Conservation (phyloP, 2,113 vertebrate species). For the Artemisiospiza belli region DNA sequence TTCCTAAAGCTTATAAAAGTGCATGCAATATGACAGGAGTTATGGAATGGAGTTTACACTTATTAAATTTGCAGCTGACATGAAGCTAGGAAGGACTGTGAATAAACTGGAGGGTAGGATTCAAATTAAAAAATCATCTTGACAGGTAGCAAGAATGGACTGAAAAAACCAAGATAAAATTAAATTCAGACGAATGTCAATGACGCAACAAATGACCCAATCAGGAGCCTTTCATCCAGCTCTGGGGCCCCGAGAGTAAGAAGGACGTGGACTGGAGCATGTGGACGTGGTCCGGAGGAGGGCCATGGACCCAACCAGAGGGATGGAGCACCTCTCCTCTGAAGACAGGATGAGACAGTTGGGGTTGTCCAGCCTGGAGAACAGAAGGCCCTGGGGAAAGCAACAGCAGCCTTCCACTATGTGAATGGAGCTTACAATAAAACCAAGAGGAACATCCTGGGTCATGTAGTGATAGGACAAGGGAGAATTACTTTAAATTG, state of each 20-base stretch:
- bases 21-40: not conserved
- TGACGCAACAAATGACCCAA: not conserved
- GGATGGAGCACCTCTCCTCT: not conserved
- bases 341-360: not conserved
- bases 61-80: conserved; percentile 40
- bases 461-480: no score
- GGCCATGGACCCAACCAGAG: not conserved
- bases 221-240: not conserved
- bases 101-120: conserved; percentile 35
- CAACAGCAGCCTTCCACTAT: no score
- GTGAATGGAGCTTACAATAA: not conserved
- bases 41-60: conserved; percentile 1
- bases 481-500: not conserved
- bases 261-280: not conserved
- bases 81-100: not conserved
- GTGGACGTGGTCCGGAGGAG: fast-evolving
- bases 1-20: not conserved
- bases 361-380: not conserved
- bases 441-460: not conserved
- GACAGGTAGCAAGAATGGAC: not conserved
- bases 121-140: not conserved
- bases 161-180: conserved; percentile 22
- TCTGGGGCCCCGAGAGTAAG: not conserved
- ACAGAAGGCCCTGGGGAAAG: not conserved
- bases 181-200: not conserved